phyloP scores from a whole-genome alignment of 2,888 invertebrate species.

The Trichogramma dendrolimi region DNA sequence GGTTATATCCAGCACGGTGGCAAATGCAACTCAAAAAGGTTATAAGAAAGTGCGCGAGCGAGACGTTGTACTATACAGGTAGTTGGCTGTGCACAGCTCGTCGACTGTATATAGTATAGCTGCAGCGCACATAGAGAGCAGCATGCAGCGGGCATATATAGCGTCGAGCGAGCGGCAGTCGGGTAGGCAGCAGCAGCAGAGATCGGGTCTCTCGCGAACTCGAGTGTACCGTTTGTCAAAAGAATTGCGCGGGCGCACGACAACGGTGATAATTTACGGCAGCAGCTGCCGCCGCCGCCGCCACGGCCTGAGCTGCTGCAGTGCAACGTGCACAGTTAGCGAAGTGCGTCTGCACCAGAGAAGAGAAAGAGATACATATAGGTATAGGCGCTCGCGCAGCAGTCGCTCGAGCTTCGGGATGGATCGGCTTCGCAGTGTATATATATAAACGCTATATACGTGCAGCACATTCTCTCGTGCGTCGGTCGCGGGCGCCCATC shows the following conservation, averaged over 20 bases:
- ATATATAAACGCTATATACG: not conserved
- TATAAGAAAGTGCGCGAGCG: not conserved
- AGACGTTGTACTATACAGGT: not conserved
- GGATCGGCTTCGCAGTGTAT: not conserved
- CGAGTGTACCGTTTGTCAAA: conserved; percentile 48
- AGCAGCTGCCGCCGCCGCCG: conserved; percentile 41
- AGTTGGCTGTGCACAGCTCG: not conserved
- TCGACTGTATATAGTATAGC: not conserved
- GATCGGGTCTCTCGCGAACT: conserved; percentile 29
- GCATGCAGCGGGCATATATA: not conserved
- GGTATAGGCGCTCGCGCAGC: not conserved
- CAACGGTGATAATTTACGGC: conserved; percentile 44
- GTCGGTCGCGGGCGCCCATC: not conserved
- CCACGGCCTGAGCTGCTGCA: conserved; percentile 23
- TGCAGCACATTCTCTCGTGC: no score
- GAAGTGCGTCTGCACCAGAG: not conserved
- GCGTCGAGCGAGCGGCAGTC: not conserved
- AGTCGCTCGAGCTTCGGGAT: not conserved
- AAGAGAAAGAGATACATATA: not conserved
- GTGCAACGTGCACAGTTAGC: not conserved
- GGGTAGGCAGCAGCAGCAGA: conserved; percentile 10
- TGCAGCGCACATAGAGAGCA: not conserved
- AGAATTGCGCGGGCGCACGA: conserved; percentile 40
- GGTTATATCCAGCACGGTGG: conserved; percentile 26
- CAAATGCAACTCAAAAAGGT: conserved; percentile 18